Percentiles rank a stretch among this genome's conserved stretches.
These are phyloP conservation scores for Tapirus terrestris DNA, from an alignment of 2,113 vertebrate genomes.

Conservation along the genomic window DNA sequence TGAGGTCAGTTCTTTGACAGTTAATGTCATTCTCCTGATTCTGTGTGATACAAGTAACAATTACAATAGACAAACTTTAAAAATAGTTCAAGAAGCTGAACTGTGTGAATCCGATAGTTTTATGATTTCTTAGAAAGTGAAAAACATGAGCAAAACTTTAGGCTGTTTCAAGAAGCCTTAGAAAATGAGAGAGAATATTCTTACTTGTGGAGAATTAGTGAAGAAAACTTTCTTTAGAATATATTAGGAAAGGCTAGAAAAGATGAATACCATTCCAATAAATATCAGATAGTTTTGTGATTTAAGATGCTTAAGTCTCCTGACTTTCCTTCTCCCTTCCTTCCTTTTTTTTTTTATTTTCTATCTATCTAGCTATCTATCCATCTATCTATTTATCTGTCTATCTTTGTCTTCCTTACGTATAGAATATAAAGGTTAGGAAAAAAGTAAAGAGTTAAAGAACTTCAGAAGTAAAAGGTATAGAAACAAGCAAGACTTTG, in stretches of 20 bases:
- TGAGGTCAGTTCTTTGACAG: conserved; percentile 35
- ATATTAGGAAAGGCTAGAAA: conserved; percentile 62
- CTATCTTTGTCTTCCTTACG: neutral
- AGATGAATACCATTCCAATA: neutral
- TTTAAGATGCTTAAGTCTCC: neutral
- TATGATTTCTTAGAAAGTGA: conserved; percentile 61
- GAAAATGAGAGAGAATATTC: conserved; percentile 57
- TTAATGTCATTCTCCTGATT: conserved; percentile 66
- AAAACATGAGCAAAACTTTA: conserved; percentile 23
- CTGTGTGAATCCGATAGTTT: conserved; percentile 61
- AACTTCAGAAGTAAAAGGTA: neutral
- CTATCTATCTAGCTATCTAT: neutral
- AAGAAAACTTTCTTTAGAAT: conserved; percentile 49
- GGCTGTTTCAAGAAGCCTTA: neutral
- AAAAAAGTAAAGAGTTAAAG: neutral
- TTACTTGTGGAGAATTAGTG: conserved; percentile 5
- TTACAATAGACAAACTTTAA: conserved; percentile 61
- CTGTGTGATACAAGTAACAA: neutral
- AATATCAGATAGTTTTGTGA: neutral
- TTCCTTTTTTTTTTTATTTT: too few species aligned
- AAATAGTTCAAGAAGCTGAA: conserved; percentile 46
- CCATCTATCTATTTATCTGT: too few species aligned
- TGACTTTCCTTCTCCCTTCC: neutral
- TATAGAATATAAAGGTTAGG: neutral
- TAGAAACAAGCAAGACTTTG: neutral